Conservation (phyloP, 35 echinoderm and acorn worm species). For the Patiria miniata region DNA sequence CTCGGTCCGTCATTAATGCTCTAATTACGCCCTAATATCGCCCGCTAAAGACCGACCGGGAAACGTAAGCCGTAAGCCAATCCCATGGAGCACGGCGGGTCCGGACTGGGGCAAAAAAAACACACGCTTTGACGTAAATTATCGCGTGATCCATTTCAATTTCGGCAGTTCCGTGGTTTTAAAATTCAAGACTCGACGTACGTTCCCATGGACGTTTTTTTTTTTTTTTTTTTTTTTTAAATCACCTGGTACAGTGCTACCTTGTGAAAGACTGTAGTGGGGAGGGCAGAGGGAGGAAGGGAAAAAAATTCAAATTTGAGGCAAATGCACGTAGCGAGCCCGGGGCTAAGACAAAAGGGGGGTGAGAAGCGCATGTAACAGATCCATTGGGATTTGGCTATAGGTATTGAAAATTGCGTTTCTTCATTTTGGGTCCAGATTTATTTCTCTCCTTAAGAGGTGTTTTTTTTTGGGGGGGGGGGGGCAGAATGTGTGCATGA, state of each 20-base stretch:
- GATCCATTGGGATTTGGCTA: background rate
- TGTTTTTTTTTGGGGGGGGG: too few relatives aligned
- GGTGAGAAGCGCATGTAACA: background rate
- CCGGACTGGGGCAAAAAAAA: background rate
- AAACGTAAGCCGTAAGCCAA: constrained; percentile 17
- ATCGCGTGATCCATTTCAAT: constrained; percentile 1
- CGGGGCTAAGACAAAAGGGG: background rate
- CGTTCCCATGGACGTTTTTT: too few relatives aligned
- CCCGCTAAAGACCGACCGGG: background rate
- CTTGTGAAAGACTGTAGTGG: background rate
- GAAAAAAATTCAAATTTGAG: constrained; percentile 14
- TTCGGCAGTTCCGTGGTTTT: background rate
- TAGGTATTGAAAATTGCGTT: background rate
- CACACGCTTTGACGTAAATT: constrained; percentile 1
- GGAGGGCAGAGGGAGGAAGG: background rate
- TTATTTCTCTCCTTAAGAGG: too few relatives aligned
- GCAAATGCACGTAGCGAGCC: background rate
- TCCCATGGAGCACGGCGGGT: background rate
- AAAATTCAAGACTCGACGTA: constrained; percentile 24
- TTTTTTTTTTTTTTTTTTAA: too few relatives aligned
- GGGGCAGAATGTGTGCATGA: too few relatives aligned
- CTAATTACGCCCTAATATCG: background rate
- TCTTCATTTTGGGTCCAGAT: background rate
- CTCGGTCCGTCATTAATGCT: background rate
- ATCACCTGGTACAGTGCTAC: background rate